Percentiles rank a stretch among this genome's conserved stretches.
Conservation (phyloP, 2,797 vertebrate genomes). For the Taeniopygia guttata region DNA sequence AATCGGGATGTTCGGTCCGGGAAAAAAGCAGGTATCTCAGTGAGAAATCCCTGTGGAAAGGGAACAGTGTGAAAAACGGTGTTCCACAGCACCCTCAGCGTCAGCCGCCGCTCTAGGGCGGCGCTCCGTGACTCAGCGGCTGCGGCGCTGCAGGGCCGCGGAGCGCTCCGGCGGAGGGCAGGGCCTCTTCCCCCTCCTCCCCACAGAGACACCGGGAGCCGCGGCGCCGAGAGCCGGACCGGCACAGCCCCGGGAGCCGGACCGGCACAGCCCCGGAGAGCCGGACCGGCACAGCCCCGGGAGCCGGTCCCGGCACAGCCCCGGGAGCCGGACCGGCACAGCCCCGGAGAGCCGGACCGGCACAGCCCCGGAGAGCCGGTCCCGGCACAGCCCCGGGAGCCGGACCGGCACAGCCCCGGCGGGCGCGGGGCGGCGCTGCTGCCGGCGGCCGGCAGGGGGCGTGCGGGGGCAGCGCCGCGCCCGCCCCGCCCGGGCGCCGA, state of each 20-base stretch:
- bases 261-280: too few species aligned
- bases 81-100: background rate
- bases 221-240: too few species aligned
- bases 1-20: background rate
- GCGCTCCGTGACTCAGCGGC: fast-evolving
- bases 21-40: fast-evolving
- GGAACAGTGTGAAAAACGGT: fast-evolving
- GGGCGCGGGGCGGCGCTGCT: too few species aligned
- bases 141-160: fast-evolving
- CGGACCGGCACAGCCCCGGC: too few species aligned
- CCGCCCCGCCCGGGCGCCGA: background rate
- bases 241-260: too few species aligned
- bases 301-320: too few species aligned
- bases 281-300: too few species aligned
- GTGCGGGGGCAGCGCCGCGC: background rate
- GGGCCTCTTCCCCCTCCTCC: too few species aligned
- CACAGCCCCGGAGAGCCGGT: too few species aligned
- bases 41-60: background rate
- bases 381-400: too few species aligned
- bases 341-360: too few species aligned
- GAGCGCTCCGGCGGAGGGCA: background rate
- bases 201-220: background rate
- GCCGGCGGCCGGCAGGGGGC: background rate
- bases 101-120: fast-evolving
- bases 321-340: too few species aligned